Evolutionary conservation across 1,140 invertebrate genomes (phyloP).

Genomic region (Pemphigus obesinymphae): DNA sequence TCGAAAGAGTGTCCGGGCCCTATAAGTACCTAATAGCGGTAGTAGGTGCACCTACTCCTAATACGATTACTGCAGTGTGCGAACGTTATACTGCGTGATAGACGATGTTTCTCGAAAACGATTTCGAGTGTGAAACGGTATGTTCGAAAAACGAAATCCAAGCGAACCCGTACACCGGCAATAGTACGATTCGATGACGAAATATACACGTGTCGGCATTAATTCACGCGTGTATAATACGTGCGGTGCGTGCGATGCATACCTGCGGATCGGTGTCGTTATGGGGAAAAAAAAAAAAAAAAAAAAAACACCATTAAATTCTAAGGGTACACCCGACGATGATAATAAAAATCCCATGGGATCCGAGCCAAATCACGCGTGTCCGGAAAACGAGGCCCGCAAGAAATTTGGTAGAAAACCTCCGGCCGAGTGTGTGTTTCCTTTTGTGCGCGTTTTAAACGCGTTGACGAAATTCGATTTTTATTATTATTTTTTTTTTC

Average conservation of each 20-base stretch:
- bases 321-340: no score
- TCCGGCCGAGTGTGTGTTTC: background rate
- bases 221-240: background rate
- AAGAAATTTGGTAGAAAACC: constrained; percentile 1
- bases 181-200: background rate
- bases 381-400: constrained; percentile 4
- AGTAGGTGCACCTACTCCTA: no score
- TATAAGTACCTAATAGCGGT: no score
- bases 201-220: background rate
- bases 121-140: background rate
- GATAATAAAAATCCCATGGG: constrained; percentile 9
- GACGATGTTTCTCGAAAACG: no score
- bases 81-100: no score
- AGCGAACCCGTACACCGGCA: background rate
- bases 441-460: background rate
- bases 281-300: background rate
- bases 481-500: background rate
- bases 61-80: no score
- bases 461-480: background rate
- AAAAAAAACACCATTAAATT: background rate
- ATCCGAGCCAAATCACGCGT: constrained; percentile 14
- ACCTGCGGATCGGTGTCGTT: background rate
- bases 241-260: background rate
- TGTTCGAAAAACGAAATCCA: background rate
- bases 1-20: no score